These are phyloP conservation scores for Cotesia glomerata DNA, from an alignment of 1,140 invertebrate genomes.

Conservation along the genomic window DNA sequence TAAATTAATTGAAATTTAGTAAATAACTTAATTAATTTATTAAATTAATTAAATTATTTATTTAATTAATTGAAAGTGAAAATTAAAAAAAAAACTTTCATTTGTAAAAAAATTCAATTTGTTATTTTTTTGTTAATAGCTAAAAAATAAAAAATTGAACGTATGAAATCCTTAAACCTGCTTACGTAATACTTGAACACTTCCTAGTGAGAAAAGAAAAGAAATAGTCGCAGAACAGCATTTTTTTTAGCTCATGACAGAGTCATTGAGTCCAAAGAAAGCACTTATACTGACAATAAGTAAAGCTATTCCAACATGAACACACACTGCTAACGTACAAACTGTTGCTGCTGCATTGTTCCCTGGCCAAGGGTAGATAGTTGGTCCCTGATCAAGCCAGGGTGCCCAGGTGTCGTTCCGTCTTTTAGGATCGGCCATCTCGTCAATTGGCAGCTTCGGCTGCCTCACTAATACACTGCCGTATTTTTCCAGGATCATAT, in stretches of 20 bases:
- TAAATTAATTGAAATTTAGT: too few relatives aligned
- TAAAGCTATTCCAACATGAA: slow-evolving; percentile 48
- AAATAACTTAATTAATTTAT: too few relatives aligned
- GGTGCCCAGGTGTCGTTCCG: slow-evolving; percentile 63
- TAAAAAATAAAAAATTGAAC: too few relatives aligned
- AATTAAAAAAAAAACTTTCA: too few relatives aligned
- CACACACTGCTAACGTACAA: slow-evolving; percentile 38
- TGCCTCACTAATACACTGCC: slow-evolving; percentile 51
- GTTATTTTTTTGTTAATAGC: too few relatives aligned
- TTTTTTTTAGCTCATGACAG: neutral
- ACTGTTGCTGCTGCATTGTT: slow-evolving; percentile 40
- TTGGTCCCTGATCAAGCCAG: slow-evolving; percentile 47
- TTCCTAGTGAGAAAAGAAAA: too few relatives aligned
- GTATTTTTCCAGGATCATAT: slow-evolving; percentile 55
- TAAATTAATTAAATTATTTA: too few relatives aligned
- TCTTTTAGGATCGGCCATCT: slow-evolving; percentile 57
- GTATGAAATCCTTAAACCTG: too few relatives aligned
- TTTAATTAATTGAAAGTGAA: too few relatives aligned
- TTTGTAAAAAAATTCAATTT: too few relatives aligned
- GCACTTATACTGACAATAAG: slow-evolving; percentile 35
- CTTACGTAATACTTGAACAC: too few relatives aligned
- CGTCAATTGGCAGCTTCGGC: slow-evolving; percentile 50
- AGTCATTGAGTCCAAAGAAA: slow-evolving; percentile 42
- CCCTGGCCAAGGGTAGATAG: slow-evolving; percentile 26
- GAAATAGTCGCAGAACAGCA: too few relatives aligned